phyloP scores from a whole-genome alignment of 2,888 invertebrate species.

The Netelia melanura region DNA sequence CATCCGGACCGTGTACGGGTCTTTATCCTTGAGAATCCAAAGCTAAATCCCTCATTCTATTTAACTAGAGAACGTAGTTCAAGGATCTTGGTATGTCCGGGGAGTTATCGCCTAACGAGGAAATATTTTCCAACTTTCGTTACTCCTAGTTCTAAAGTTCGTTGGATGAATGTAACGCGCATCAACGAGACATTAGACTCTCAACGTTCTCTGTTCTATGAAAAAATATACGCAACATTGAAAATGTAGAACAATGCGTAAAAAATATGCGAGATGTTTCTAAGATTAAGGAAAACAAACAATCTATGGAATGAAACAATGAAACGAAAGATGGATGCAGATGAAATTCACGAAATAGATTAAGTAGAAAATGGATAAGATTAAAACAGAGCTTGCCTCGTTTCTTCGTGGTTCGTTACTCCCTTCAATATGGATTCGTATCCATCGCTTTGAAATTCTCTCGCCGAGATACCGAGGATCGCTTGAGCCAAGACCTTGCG shows the following conservation, averaged over 20 bases:
- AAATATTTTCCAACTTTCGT: slow-evolving; percentile 26
- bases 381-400: not conserved
- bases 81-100: slow-evolving; percentile 55
- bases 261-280: no score
- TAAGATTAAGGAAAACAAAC: not conserved
- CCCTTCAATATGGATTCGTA: not conserved
- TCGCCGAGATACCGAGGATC: not conserved
- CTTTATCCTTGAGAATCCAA: slow-evolving; percentile 57
- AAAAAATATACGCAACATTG: no score
- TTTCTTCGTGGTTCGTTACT: slow-evolving; percentile 8
- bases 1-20: slow-evolving; percentile 19
- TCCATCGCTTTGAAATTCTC: slow-evolving; percentile 5
- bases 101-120: slow-evolving; percentile 58
- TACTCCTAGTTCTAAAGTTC: slow-evolving; percentile 12
- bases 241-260: no score
- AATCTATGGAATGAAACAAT: not conserved
- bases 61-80: slow-evolving; percentile 63
- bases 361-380: slow-evolving; percentile 1
- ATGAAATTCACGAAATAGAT: not conserved
- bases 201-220: no score
- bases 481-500: slow-evolving; percentile 13
- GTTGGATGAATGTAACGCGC: not conserved
- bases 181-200: not conserved
- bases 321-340: not conserved
- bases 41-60: slow-evolving; percentile 67